Percentiles rank a stretch among this genome's conserved stretches.
Conservation (phyloP, 2,113 vertebrate genomes). For the Atlantisia rogersi region DNA sequence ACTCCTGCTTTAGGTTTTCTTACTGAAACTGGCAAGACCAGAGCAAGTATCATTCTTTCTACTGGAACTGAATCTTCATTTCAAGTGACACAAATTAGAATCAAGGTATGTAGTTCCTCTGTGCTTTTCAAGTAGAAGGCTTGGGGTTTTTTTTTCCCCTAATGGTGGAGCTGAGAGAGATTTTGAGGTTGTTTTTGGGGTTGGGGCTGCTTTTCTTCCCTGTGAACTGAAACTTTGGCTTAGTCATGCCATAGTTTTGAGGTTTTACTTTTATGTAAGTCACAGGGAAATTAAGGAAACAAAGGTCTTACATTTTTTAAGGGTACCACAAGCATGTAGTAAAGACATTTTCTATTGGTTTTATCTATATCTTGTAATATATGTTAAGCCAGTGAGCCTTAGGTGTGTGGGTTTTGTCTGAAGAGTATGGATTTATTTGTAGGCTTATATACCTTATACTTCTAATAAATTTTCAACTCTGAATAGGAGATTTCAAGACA, state of each 20-base stretch:
- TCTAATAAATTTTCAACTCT: not conserved
- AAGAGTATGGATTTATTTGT: not conserved
- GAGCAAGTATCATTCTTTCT: constrained; percentile 92
- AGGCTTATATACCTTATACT: not conserved
- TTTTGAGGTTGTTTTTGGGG: not conserved
- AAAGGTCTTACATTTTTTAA: not conserved
- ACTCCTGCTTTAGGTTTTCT: constrained; percentile 85
- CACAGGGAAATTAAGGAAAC: not conserved
- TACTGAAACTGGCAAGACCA: constrained; percentile 91
- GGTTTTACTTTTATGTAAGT: not conserved
- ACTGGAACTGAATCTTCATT: constrained; percentile 90
- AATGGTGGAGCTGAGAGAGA: not conserved
- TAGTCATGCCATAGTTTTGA: not conserved
- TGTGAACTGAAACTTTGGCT: not conserved
- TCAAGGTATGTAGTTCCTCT: constrained; percentile 83
- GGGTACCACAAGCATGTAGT: not conserved
- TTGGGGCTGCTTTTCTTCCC: not conserved
- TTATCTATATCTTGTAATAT: not conserved
- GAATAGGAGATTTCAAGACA: not conserved
- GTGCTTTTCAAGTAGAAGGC: not conserved
- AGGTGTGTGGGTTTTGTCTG: not conserved
- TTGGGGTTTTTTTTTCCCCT: not conserved
- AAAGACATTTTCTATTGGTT: not conserved
- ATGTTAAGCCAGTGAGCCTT: not conserved
- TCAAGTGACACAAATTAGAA: constrained; percentile 94